Conservation (phyloP, 2,113 vertebrate species). For the Apteryx mantelli region DNA sequence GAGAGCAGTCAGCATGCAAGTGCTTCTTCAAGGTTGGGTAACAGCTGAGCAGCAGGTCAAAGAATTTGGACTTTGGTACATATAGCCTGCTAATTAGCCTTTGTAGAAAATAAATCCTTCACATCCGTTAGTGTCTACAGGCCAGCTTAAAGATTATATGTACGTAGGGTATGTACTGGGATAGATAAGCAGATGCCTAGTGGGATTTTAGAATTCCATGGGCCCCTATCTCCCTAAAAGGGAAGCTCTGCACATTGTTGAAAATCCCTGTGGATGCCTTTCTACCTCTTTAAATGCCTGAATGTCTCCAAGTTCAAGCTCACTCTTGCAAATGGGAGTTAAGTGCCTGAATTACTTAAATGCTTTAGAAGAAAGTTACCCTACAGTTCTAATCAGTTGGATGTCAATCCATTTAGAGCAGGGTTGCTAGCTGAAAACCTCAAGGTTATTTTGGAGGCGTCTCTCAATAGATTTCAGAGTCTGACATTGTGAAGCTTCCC, state of each 20-base stretch:
- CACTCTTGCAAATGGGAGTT: neutral
- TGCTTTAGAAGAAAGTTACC: neutral
- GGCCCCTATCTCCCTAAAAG: neutral
- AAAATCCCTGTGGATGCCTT: neutral
- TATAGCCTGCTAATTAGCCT: neutral
- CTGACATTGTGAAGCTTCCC: neutral
- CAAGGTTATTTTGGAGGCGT: neutral
- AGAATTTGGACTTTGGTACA: neutral
- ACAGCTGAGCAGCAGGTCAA: neutral
- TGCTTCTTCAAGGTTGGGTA: neutral
- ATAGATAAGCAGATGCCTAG: neutral
- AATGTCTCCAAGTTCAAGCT: neutral
- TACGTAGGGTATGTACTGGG: neutral
- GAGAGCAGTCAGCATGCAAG: neutral
- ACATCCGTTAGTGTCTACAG: neutral
- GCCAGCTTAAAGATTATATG: neutral
- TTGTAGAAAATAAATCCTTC: neutral
- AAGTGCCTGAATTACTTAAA: neutral
- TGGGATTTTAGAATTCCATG: neutral
- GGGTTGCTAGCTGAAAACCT: neutral
- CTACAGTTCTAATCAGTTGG: neutral
- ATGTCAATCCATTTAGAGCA: neutral
- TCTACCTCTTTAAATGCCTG: neutral
- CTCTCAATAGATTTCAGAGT: neutral
- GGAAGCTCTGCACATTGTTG: neutral